Percentiles rank a stretch among this genome's conserved stretches.
These are phyloP conservation scores for Cerastis rubricosa DNA, from an alignment of 2,888 invertebrate genomes.

Conservation along the genomic window DNA sequence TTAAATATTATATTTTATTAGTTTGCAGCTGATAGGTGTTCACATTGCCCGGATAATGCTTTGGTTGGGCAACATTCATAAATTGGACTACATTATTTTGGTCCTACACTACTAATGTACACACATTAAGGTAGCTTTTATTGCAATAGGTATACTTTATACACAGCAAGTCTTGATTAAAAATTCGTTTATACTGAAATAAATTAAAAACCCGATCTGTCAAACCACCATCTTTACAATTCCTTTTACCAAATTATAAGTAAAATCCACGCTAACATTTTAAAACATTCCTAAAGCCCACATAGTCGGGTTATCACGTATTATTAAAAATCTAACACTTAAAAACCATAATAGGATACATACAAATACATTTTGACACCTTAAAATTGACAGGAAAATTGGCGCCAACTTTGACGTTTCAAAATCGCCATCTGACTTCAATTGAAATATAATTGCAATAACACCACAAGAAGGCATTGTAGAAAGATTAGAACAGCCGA, in stretches of 20 bases:
- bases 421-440: slow-evolving; percentile 73
- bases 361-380: slow-evolving; percentile 65
- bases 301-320: slow-evolving; percentile 41
- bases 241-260: not conserved
- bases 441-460: slow-evolving; percentile 70
- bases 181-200: slow-evolving; percentile 59
- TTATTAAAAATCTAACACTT: slow-evolving; percentile 48
- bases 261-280: slow-evolving; percentile 34
- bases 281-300: slow-evolving; percentile 42
- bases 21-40: slow-evolving; percentile 36
- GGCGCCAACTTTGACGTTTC: slow-evolving; percentile 70
- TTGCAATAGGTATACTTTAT: slow-evolving; percentile 56
- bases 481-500: slow-evolving; percentile 71
- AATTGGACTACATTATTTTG: slow-evolving; percentile 56
- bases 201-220: slow-evolving; percentile 42
- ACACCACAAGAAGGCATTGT: slow-evolving; percentile 73
- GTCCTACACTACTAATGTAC: slow-evolving; percentile 49
- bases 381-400: slow-evolving; percentile 66
- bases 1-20: slow-evolving; percentile 39
- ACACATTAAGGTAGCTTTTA: slow-evolving; percentile 54
- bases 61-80: slow-evolving; percentile 52
- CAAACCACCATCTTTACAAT: slow-evolving; percentile 17
- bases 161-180: slow-evolving; percentile 65
- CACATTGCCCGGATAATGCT: slow-evolving; percentile 43
- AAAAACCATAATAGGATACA: slow-evolving; percentile 53